These are phyloP conservation scores for Tarsius wallacei DNA, from an alignment of 2,797 vertebrate genomes.

Conservation along the genomic window DNA sequence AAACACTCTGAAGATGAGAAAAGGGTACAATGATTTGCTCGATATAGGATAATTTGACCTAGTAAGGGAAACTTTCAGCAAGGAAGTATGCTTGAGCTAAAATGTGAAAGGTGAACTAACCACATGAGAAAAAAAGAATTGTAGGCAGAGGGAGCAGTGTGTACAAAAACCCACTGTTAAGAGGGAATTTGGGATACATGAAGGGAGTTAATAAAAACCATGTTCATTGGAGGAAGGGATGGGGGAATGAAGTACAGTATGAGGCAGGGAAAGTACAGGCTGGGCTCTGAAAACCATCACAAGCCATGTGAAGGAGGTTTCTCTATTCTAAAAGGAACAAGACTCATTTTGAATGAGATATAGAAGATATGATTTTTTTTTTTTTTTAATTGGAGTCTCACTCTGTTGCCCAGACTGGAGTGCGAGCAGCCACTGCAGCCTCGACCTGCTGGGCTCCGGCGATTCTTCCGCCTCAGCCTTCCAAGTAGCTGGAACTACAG, in stretches of 20 bases:
- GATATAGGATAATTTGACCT: neutral
- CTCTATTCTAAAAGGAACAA: neutral
- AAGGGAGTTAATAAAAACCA: neutral
- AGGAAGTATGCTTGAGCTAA: neutral
- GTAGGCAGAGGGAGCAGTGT: neutral
- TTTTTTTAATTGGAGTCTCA: neutral
- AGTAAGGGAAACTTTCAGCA: neutral
- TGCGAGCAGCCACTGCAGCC: too few relatives aligned
- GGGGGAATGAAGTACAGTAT: neutral
- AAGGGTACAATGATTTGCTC: fast-evolving
- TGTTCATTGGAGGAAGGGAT: fast-evolving
- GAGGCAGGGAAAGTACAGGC: neutral
- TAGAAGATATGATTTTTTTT: neutral
- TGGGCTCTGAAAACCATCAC: neutral
- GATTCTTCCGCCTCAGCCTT: too few relatives aligned
- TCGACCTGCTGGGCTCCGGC: too few relatives aligned
- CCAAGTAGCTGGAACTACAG: too few relatives aligned
- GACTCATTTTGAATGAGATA: neutral
- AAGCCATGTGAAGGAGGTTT: neutral
- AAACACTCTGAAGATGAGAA: neutral
- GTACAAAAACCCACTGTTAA: neutral
- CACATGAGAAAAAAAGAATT: neutral
- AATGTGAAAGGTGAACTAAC: neutral
- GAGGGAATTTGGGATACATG: neutral
- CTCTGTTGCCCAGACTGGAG: too few relatives aligned